Conservation (phyloP, 2,113 vertebrate species). For the Misgurnus anguillicaudatus region DNA sequence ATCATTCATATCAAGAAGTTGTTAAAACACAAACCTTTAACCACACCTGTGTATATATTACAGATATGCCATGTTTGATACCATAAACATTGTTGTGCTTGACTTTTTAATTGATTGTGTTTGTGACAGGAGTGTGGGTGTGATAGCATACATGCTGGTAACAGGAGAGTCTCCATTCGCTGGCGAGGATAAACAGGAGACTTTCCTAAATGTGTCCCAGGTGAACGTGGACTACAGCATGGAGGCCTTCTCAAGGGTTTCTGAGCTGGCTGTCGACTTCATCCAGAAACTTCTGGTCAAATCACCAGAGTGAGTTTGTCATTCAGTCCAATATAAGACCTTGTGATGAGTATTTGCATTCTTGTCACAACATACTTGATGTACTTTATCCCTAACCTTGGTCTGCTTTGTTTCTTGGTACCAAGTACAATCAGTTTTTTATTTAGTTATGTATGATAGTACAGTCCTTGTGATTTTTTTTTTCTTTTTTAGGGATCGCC, state of each 20-base stretch:
- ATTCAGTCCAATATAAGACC: neutral
- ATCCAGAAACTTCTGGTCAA: constrained; percentile 91
- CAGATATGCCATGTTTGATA: neutral
- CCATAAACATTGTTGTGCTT: neutral
- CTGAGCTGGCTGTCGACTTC: constrained; percentile 89
- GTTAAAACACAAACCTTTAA: too few relatives aligned
- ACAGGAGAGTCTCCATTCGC: constrained; percentile 92
- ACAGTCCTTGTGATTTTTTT: neutral
- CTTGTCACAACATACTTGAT: neutral
- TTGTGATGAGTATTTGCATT: too few relatives aligned
- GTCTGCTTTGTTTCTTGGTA: neutral
- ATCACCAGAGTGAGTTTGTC: constrained; percentile 87
- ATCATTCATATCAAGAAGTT: neutral
- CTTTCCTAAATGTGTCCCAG: constrained; percentile 95
- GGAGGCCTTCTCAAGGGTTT: constrained; percentile 85
- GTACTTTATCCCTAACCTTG: too few relatives aligned
- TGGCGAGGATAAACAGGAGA: constrained; percentile 93
- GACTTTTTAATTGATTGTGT: constrained; percentile 10
- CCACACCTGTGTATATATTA: neutral
- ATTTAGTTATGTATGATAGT: too few relatives aligned
- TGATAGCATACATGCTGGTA: constrained; percentile 94
- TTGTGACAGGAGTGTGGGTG: constrained; percentile 85
- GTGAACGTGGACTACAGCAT: constrained; percentile 93
- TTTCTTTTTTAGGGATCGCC: constrained; percentile 79
- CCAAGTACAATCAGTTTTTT: too few relatives aligned